phyloP scores from a whole-genome alignment of 1,140 invertebrate genomes.

The Alviniconcha marisindica region DNA sequence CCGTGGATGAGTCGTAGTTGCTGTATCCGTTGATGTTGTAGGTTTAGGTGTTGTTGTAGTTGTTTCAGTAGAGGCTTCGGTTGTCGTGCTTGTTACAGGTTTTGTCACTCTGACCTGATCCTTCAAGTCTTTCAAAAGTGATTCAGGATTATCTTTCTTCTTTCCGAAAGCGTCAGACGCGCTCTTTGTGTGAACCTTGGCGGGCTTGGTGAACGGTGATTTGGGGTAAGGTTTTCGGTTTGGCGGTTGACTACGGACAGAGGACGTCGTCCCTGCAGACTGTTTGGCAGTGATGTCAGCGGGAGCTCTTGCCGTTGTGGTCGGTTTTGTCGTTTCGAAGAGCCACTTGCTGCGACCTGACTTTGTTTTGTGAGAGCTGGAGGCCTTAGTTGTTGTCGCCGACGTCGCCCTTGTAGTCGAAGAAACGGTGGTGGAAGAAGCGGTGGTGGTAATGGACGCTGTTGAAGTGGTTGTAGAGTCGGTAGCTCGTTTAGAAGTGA shows the following conservation, averaged over 20 bases:
- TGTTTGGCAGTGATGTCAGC: too few relatives aligned
- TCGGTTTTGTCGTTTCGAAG: neutral
- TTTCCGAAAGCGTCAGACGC: too few relatives aligned
- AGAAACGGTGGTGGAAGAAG: neutral
- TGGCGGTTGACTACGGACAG: too few relatives aligned
- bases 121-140: too few relatives aligned
- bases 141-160: too few relatives aligned
- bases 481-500: too few relatives aligned
- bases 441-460: neutral
- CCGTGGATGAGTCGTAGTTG: neutral
- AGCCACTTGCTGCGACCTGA: neutral
- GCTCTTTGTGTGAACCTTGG: too few relatives aligned
- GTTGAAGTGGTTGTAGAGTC: conserved; percentile 8
- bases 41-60: neutral
- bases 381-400: neutral
- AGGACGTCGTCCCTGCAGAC: too few relatives aligned
- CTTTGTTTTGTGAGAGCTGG: neutral
- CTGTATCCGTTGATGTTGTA: neutral
- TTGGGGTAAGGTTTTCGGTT: too few relatives aligned
- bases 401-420: too few relatives aligned
- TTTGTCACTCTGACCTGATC: too few relatives aligned
- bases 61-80: neutral
- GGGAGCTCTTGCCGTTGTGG: neutral
- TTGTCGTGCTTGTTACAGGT: neutral
- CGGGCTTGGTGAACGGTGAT: too few relatives aligned